Base-by-base conservation (phyloP, 2,113 vertebrate genomes). In the Lates calcarifer region DNA sequence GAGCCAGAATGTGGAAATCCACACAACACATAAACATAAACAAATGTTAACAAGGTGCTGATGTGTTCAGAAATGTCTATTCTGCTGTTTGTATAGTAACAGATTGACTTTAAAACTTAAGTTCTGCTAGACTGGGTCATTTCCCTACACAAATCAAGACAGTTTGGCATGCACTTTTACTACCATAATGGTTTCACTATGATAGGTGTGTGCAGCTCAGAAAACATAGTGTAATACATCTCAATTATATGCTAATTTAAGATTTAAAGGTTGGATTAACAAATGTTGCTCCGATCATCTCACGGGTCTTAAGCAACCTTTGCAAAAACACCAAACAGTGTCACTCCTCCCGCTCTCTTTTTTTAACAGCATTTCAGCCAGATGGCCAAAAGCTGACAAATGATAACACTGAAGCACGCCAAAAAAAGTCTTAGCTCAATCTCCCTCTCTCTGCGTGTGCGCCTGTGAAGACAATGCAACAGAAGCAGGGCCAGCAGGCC, bases 381-480 rank as follows among this genome's bases (percentile, higher is more conserved):
- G 56, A 53, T 22, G 26, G 77, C 77, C 85, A 51, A 60, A 74
- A 78, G 62, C 79, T 81, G 77, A 83, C 22, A 14, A 83, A 82
- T 58, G 74, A 86, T 81, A 73, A 81, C 43, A 66, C 60, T 5
- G 29, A 77, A 22, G 60, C 74, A 47, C 35, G 85, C 81, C 85
- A 78, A 69, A 81, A 69, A 81, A 87, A 65, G 74, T 63, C 77
- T 86, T 49, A 61, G 77, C 82, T 88, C 81, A 84, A 62, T 77
- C 83, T 82, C 71, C n/a, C 62, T 67, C 66, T 67, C 66, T 47
- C 82, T 76, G 80, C 68, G 35, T 85, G 69, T 18, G 63, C 6
- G 49, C 26, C 68, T 72, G 62, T 43, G 47, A 83, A 81, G 87
- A 91, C 84, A 90, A 90, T 86, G 74, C 62, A 87, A 87, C 82